phyloP scores from a whole-genome alignment of 2,888 invertebrate genomes.

The Labia minor region DNA sequence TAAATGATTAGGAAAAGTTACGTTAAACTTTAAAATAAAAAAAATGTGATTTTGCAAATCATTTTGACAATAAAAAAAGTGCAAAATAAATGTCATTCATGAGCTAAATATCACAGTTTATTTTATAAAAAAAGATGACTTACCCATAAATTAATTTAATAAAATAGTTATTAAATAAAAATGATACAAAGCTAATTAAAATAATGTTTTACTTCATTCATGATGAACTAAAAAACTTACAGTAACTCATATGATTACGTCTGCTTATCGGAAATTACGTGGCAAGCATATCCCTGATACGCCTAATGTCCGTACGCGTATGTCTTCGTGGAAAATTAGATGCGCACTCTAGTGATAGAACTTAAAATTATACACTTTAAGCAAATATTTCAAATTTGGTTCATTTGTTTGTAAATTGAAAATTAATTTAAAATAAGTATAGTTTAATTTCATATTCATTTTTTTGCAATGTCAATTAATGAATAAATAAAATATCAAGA shows the following conservation, averaged over 20 bases:
- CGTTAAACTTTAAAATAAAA: too few relatives aligned
- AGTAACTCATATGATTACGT: constrained; percentile 20
- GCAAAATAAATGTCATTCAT: not conserved
- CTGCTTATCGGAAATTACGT: constrained; percentile 23
- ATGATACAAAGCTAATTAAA: not conserved
- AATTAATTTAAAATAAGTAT: too few relatives aligned
- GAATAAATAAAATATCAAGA: too few relatives aligned
- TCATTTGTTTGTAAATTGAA: too few relatives aligned
- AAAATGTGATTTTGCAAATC: not conserved
- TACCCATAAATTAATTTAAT: not conserved
- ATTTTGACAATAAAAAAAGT: not conserved
- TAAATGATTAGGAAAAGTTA: too few relatives aligned
- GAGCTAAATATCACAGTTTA: not conserved
- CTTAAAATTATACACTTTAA: too few relatives aligned
- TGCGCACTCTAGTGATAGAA: too few relatives aligned
- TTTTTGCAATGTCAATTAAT: too few relatives aligned
- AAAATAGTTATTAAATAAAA: not conserved
- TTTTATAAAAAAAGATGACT: not conserved
- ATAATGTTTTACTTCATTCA: not conserved
- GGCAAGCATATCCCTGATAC: constrained; percentile 16
- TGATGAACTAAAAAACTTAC: not conserved
- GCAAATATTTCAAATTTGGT: too few relatives aligned
- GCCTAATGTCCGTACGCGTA: not conserved
- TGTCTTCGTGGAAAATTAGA: too few relatives aligned
- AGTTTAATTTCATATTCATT: too few relatives aligned